Percentiles rank a stretch among this genome's conserved stretches.
These are phyloP conservation scores for Cosmia pyralina DNA, from an alignment of 2,888 invertebrate species.

Conservation along the genomic window DNA sequence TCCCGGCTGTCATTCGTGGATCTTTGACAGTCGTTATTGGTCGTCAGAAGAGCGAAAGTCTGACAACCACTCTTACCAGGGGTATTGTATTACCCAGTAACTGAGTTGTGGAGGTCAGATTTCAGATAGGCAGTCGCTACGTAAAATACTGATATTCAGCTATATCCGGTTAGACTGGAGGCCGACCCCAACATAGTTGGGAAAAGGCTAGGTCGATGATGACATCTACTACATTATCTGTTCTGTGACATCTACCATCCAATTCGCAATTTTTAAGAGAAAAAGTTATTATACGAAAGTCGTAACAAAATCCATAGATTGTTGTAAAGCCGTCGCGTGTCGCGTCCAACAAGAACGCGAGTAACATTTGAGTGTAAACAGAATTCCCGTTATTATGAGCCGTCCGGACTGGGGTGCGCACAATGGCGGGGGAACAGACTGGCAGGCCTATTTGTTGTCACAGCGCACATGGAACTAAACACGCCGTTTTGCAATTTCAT, in stretches of 20 bases:
- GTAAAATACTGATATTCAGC: too few relatives aligned
- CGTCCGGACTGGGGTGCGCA: slow-evolving; percentile 39
- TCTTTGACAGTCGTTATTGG: too few relatives aligned
- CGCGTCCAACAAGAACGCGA: slow-evolving; percentile 22
- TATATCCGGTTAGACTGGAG: too few relatives aligned
- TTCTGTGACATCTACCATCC: not conserved
- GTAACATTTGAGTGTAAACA: slow-evolving; percentile 54
- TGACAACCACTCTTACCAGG: too few relatives aligned
- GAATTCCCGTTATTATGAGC: slow-evolving; percentile 41
- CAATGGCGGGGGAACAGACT: slow-evolving; percentile 36
- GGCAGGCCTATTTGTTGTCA: slow-evolving; percentile 52
- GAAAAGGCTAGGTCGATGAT: too few relatives aligned
- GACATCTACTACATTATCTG: too few relatives aligned
- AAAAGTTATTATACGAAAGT: slow-evolving; percentile 7
- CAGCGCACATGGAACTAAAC: slow-evolving; percentile 39
- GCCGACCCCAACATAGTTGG: too few relatives aligned
- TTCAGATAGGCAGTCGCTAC: too few relatives aligned
- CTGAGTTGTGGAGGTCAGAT: too few relatives aligned
- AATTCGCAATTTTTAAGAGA: not conserved
- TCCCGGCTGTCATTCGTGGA: too few relatives aligned
- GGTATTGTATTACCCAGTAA: too few relatives aligned
- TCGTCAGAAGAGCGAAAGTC: too few relatives aligned
- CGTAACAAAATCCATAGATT: slow-evolving; percentile 22
- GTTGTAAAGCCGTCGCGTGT: slow-evolving; percentile 15
- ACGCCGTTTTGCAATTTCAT: slow-evolving; percentile 49